Conservation (phyloP, 1,140 invertebrate genomes). For the Harpegnathos saltator region DNA sequence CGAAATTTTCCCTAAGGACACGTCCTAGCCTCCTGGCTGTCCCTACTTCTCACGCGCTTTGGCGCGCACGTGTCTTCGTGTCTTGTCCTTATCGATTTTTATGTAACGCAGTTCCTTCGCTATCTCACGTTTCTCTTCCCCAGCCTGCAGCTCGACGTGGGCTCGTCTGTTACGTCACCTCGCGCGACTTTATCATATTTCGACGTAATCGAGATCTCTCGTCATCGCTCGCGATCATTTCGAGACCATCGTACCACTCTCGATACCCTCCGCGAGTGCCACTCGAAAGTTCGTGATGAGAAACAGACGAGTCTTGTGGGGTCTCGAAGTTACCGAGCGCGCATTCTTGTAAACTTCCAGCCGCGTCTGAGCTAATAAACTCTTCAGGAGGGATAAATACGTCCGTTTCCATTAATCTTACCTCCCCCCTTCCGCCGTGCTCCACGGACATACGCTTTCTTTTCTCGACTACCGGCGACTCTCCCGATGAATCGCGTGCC, state of each 20-base stretch:
- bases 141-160: not conserved
- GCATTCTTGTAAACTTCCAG: conserved; percentile 9
- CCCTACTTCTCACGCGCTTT: not conserved
- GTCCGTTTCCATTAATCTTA: conserved; percentile 1
- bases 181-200: not conserved
- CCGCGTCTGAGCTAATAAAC: conserved; percentile 20
- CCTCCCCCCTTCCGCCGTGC: not conserved
- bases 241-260: conserved; percentile 2
- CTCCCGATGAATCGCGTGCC: not conserved
- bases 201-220: conserved; percentile 5
- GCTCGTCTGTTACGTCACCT: conserved; percentile 1
- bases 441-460: not conserved
- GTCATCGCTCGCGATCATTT: conserved; percentile 4
- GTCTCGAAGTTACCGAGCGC: not conserved
- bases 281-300: conserved; percentile 19
- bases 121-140: not conserved
- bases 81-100: not conserved
- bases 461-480: not conserved
- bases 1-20: not conserved
- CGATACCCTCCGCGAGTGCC: not conserved
- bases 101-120: conserved; percentile 8
- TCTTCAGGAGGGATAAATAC: conserved; percentile 1
- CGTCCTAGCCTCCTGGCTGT: not conserved
- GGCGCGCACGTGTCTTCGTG: not conserved
- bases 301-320: conserved; percentile 9